Evolutionary conservation across 2,797 vertebrate genomes (phyloP), one percentile per base, ranked within the genome.

Genomic region (Acrossocheilus fasciatus): DNA sequence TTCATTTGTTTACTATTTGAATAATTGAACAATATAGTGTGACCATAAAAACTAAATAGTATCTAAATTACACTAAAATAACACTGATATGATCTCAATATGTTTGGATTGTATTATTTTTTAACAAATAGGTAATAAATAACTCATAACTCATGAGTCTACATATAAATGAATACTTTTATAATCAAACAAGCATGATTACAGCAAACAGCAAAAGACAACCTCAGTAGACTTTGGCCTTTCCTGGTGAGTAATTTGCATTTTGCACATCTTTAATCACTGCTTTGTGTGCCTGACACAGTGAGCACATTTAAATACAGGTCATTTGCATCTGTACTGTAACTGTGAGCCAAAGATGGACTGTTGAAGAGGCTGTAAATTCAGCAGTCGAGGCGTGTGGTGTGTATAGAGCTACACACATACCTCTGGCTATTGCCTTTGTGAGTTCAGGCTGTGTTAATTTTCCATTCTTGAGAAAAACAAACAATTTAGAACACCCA

Each of bases 261-360:
- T 30, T n/a, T n/a, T 36, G 36, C 20, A 54, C 43, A 68, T 8
- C 4, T 39, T 68, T 74, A 77, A 52, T 77, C 23, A 69, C 30
- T 39, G 23, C 45, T 59, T 59, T 41, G 75, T 77, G 52, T n/a
- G 18, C 6, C 74, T n/a, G 20, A 72, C 68, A 41, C 39, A 72
- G 39, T 5, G 5, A 78, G 20, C 36, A 66, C n/a, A 66, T 66
- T 66, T 80, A 80, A 18, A 66, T 47, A 34, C 59, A 80, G 54
- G 41, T 18, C n/a, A 59, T 45, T 64, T 79, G 57, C 57, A 47
- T 34, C 6, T 80, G 41, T n/a, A 34, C 11, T 17, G n/a, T 80
- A 64, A 45, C n/a, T 64, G 54, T 41, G n/a, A 74, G 39, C 20
- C 69, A 72, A 47, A 30, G 77, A 80, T 57, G 50, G 36, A 78